These are phyloP conservation scores for Melikaiella ostensackeni DNA, from an alignment of 2,888 invertebrate species.

Conservation along the genomic window DNA sequence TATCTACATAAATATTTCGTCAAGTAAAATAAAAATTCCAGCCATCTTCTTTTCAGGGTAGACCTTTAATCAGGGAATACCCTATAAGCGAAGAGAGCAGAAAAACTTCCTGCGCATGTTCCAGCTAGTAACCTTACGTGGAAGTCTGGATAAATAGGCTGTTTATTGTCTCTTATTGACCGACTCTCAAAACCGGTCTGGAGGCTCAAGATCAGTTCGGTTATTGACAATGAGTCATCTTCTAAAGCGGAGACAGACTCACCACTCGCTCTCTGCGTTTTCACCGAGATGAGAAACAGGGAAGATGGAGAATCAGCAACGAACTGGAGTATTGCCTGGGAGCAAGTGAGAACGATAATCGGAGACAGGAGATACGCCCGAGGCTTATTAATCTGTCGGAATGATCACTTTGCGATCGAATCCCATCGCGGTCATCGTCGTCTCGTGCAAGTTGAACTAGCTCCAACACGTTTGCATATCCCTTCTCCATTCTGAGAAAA, in stretches of 20 bases:
- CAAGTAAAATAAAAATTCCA: not conserved
- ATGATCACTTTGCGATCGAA: not conserved
- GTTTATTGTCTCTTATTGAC: constrained; percentile 51
- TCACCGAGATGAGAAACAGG: not conserved
- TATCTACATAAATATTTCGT: not conserved
- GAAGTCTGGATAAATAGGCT: constrained; percentile 33
- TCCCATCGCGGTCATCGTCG: not conserved
- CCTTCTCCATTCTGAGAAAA: not conserved
- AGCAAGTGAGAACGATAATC: constrained; percentile 1
- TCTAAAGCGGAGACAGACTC: constrained; percentile 8
- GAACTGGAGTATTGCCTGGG: not conserved
- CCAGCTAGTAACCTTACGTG: constrained; percentile 19
- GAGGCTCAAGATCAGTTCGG: constrained; percentile 58
- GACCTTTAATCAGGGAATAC: not conserved
- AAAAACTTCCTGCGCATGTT: constrained; percentile 33
- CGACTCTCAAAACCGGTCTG: constrained; percentile 65
- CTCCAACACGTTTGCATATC: not conserved
- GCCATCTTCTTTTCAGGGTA: not conserved
- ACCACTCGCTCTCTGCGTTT: constrained; percentile 7
- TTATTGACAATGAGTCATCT: constrained; percentile 70
- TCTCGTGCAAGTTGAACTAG: not conserved
- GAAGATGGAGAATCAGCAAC: not conserved
- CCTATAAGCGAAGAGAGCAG: constrained; percentile 22
- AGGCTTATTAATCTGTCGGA: not conserved
- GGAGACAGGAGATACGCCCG: not conserved